Conservation (phyloP, 2,797 vertebrate genomes). For the Halcyon badia region DNA sequence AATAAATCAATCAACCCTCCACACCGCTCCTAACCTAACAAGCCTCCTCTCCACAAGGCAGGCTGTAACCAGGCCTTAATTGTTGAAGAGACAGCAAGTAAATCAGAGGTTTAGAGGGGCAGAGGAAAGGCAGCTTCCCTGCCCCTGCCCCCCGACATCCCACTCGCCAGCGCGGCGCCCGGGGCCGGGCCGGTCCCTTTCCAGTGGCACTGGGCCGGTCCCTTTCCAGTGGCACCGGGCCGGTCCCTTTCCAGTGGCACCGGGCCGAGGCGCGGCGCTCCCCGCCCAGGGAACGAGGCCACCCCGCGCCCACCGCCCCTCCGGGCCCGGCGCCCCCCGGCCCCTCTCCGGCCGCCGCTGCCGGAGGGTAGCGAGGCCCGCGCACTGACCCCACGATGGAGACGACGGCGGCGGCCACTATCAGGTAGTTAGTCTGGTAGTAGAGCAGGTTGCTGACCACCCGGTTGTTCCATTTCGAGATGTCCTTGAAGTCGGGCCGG, state of each 20-base stretch:
- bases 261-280: neutral
- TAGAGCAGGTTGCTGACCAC: slow-evolving; percentile 95
- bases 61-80: neutral
- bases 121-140: too few species aligned
- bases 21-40: neutral
- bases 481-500: slow-evolving; percentile 87
- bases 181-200: neutral
- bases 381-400: slow-evolving; percentile 88
- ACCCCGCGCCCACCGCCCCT: neutral
- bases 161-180: neutral
- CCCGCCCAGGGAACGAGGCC: neutral
- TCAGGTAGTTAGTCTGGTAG: slow-evolving; percentile 95
- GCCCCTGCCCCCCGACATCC: neutral
- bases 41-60: neutral
- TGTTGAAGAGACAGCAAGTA: neutral
- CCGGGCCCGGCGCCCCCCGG: neutral
- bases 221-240: neutral
- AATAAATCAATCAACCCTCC: neutral
- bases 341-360: neutral
- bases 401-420: slow-evolving; percentile 84
- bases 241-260: neutral
- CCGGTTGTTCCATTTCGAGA: slow-evolving; percentile 93
- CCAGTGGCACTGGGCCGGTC: neutral
- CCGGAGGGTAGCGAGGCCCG: neutral
- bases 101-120: neutral